A percentile compares a stretch with the other conserved stretches of the same genome.
phyloP scores from a whole-genome alignment of 1,140 invertebrate genomes.

The Agrypnia vestita region DNA sequence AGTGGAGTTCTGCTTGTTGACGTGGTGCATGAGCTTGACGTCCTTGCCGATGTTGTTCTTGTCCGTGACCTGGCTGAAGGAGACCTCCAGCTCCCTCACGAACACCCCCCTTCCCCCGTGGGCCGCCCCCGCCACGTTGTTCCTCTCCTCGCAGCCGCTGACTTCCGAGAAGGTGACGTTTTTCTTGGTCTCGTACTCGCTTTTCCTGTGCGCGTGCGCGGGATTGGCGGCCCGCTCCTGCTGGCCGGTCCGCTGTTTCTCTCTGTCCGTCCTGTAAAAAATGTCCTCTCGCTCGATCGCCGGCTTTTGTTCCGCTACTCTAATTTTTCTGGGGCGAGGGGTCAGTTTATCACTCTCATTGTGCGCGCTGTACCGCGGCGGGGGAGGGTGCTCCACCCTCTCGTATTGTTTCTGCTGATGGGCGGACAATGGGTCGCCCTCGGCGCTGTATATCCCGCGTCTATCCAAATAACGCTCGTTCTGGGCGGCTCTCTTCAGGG shows the following conservation, averaged over 20 bases:
- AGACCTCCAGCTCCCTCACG: constrained; percentile 70
- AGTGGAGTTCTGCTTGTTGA: not conserved
- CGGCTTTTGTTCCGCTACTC: constrained; percentile 14
- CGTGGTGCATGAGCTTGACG: not conserved
- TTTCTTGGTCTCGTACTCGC: constrained; percentile 64
- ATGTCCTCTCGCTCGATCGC: constrained; percentile 3
- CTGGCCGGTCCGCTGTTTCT: constrained; percentile 61
- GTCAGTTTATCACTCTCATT: constrained; percentile 44
- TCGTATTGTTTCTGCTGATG: constrained; percentile 38
- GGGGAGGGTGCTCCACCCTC: constrained; percentile 2
- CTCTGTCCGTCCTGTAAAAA: constrained; percentile 34
- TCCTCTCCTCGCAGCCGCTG: constrained; percentile 67
- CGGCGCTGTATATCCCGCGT: not conserved
- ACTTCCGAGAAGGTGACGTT: constrained; percentile 73
- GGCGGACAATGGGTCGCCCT: constrained; percentile 5
- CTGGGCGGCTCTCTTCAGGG: not conserved
- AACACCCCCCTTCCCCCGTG: constrained; percentile 68
- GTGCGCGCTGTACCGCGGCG: constrained; percentile 20
- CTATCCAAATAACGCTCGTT: constrained; percentile 25
- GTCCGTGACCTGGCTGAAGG: constrained; percentile 71
- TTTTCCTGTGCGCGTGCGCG: not conserved
- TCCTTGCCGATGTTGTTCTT: constrained; percentile 67
- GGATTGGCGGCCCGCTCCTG: constrained; percentile 49
- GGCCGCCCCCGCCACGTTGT: constrained; percentile 69
- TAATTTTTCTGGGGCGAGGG: constrained; percentile 31